Percentiles rank a stretch among this genome's conserved stretches.
phyloP scores from a whole-genome alignment of 1,140 invertebrate species.

The Drosophila ambigua region DNA sequence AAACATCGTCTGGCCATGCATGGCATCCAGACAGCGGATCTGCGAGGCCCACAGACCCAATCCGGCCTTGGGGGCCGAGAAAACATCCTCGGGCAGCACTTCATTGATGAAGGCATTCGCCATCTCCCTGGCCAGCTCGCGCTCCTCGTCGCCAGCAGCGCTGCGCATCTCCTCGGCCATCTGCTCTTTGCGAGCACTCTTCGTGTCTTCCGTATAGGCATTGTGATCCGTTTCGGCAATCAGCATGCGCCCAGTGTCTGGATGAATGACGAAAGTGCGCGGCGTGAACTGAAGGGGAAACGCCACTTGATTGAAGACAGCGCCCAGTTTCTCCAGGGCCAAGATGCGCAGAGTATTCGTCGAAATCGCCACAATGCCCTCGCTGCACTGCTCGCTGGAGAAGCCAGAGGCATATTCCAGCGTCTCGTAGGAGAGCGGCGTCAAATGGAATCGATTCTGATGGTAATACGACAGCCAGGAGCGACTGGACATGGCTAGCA shows the following conservation, averaged over 20 bases:
- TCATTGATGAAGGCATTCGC: constrained; percentile 98
- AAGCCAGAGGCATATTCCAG: constrained; percentile 98
- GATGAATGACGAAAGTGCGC: constrained; percentile 96
- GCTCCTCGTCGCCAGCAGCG: constrained; percentile 96
- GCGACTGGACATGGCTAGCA: constrained; percentile 98
- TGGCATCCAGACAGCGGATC: constrained; percentile 95
- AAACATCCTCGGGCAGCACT: constrained; percentile 95
- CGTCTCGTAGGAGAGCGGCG: constrained; percentile 97
- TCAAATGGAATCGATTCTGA: constrained; percentile 98
- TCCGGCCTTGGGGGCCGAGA: constrained; percentile 98
- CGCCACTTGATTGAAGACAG: constrained; percentile 98
- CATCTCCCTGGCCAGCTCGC: constrained; percentile 97
- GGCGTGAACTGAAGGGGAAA: constrained; percentile 98
- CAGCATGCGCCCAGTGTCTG: constrained; percentile 95
- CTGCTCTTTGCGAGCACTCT: constrained; percentile 92
- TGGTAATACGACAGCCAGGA: constrained; percentile 99
- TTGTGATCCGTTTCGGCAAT: constrained; percentile 99
- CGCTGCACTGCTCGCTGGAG: constrained; percentile 96
- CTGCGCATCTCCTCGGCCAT: constrained; percentile 96
- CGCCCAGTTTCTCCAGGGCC: constrained; percentile 98
- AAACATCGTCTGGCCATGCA: constrained; percentile 91
- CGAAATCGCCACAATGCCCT: constrained; percentile 99
- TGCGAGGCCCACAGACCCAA: constrained; percentile 98
- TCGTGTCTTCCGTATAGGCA: constrained; percentile 98
- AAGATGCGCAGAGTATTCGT: constrained; percentile 98